These are phyloP conservation scores for Spisula subtruncata DNA, from an alignment of 2,888 invertebrate species.

Conservation along the genomic window DNA sequence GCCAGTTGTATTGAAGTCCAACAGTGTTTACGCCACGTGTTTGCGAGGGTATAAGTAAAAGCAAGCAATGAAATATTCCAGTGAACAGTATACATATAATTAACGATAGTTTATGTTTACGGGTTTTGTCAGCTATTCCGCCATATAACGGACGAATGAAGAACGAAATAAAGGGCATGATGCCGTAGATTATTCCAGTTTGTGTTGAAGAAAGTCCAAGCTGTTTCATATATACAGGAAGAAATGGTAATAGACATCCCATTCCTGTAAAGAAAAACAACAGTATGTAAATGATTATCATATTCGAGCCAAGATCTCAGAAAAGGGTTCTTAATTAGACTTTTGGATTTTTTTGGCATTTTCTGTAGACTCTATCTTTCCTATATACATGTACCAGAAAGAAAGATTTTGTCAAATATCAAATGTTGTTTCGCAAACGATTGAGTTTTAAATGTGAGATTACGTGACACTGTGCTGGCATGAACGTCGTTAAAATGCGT, in stretches of 20 bases:
- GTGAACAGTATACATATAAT: conserved; percentile 93
- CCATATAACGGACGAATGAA: conserved; percentile 93
- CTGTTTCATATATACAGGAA: conserved; percentile 93
- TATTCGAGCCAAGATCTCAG: too few relatives aligned
- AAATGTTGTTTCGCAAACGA: too few relatives aligned
- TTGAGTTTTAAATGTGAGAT: too few relatives aligned
- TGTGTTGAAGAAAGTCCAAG: conserved; percentile 93
- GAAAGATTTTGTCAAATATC: too few relatives aligned
- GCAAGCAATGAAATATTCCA: conserved; percentile 93
- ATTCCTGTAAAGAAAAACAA: conserved; percentile 90
- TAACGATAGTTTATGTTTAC: conserved; percentile 94
- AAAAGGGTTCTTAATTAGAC: too few relatives aligned
- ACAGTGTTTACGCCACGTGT: not conserved
- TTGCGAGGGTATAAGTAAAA: conserved; percentile 89
- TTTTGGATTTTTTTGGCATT: too few relatives aligned
- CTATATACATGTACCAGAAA: too few relatives aligned
- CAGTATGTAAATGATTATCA: not conserved
- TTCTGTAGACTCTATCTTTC: too few relatives aligned
- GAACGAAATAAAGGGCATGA: conserved; percentile 93
- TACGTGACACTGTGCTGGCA: too few relatives aligned
- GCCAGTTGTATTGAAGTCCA: not conserved
- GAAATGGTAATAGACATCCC: conserved; percentile 94
- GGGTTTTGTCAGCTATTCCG: conserved; percentile 93
- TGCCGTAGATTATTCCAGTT: conserved; percentile 92
- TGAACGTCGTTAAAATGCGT: too few relatives aligned